A percentile compares a stretch with the other conserved stretches of the same genome.
Conservation (phyloP, 2,113 vertebrate species). For the Pollimyrus isidori region DNA sequence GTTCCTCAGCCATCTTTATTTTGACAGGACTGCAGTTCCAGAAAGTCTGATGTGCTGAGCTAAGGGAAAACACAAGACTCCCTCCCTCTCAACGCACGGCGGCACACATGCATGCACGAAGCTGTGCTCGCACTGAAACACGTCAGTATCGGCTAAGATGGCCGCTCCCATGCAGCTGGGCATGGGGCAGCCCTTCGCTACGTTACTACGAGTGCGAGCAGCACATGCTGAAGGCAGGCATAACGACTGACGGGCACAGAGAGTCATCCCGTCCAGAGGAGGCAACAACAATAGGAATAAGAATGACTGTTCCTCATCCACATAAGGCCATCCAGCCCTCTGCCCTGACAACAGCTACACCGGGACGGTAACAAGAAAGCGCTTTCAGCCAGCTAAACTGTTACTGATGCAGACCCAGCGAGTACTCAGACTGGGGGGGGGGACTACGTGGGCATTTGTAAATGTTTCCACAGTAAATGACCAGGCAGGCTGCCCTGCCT, state of each 20-base stretch:
- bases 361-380: neutral
- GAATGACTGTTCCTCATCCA: neutral
- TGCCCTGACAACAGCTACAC: neutral
- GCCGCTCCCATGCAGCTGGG: neutral
- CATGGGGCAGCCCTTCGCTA: neutral
- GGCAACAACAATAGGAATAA: neutral
- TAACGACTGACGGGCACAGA: neutral
- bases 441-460: neutral
- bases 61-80: neutral
- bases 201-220: neutral
- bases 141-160: neutral
- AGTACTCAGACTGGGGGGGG: too few relatives aligned
- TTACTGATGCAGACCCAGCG: neutral
- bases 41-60: conserved; percentile 72
- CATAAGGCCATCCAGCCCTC: neutral
- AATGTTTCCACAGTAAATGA: neutral
- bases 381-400: neutral
- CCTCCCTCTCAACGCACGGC: neutral
- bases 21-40: conserved; percentile 79
- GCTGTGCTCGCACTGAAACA: neutral
- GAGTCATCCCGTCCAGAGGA: too few relatives aligned
- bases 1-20: conserved; percentile 82
- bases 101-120: neutral
- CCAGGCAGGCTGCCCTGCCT: neutral
- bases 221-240: neutral